Conservation (phyloP, 1,140 invertebrate genomes). For the Pomacea maculata region DNA sequence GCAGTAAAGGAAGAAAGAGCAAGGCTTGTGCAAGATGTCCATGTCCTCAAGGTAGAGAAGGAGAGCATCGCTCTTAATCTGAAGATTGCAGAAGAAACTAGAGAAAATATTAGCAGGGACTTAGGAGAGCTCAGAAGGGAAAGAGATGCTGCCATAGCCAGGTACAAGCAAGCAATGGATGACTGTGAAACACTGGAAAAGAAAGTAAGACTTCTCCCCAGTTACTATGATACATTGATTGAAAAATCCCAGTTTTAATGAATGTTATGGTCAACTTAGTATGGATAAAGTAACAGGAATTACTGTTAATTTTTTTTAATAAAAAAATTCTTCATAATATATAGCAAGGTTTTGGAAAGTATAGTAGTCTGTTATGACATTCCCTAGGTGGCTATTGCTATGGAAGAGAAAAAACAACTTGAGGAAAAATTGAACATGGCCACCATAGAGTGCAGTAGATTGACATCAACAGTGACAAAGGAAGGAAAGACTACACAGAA, state of each 20-base stretch:
- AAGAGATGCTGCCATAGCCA: background rate
- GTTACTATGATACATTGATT: no score
- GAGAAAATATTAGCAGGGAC: constrained; percentile 1
- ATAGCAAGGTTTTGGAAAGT: no score
- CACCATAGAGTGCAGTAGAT: background rate
- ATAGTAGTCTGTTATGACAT: background rate
- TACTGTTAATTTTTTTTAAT: no score
- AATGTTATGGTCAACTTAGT: no score
- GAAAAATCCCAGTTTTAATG: no score
- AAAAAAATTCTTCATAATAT: no score
- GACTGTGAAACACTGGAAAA: constrained; percentile 1
- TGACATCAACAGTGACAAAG: background rate
- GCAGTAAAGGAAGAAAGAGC: no score
- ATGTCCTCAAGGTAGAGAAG: no score
- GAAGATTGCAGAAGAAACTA: background rate
- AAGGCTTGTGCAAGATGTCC: no score
- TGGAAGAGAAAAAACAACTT: constrained; percentile 7
- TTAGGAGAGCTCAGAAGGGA: constrained; percentile 3
- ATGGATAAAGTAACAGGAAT: no score
- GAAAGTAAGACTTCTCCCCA: background rate
- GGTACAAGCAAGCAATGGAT: background rate
- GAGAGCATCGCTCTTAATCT: background rate
- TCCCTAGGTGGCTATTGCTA: background rate
- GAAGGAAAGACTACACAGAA: background rate
- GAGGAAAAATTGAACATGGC: background rate